These are phyloP conservation scores for Microhierax caerulescens DNA, from an alignment of 2,797 vertebrate genomes.

Conservation along the genomic window DNA sequence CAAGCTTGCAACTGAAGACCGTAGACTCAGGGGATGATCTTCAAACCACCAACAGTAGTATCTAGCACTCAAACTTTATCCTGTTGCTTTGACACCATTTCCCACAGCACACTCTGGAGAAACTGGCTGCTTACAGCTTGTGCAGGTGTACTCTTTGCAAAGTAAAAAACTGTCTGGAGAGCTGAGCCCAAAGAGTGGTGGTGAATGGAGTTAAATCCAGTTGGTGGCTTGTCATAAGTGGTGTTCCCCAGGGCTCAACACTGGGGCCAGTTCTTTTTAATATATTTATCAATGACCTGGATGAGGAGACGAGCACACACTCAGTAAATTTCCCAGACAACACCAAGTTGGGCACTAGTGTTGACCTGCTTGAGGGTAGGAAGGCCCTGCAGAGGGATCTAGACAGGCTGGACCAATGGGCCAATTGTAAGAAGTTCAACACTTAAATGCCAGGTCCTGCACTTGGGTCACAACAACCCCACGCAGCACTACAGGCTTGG, in stretches of 20 bases:
- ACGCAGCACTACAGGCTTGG: not conserved
- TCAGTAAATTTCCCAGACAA: not conserved
- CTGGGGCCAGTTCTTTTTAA: not conserved
- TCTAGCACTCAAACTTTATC: not conserved
- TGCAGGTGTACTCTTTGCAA: too few species aligned
- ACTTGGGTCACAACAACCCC: not conserved
- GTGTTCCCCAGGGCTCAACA: too few species aligned
- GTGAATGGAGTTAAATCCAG: too few species aligned
- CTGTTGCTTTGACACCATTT: not conserved
- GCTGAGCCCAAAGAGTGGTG: too few species aligned
- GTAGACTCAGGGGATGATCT: not conserved
- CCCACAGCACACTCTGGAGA: too few species aligned
- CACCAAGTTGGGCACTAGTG: rapidly evolving
- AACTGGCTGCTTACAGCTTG: too few species aligned
- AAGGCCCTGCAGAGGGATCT: not conserved
- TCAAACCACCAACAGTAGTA: not conserved
- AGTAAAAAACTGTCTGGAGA: too few species aligned
- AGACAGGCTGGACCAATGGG: not conserved
- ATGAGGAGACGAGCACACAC: rapidly evolving
- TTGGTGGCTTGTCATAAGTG: too few species aligned
- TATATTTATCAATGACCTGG: not conserved
- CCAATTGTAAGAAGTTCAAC: not conserved
- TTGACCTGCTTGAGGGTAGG: not conserved
- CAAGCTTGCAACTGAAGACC: not conserved
- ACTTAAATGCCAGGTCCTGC: not conserved